Evolutionary conservation across 2,888 invertebrate species (phyloP), one percentile per base, ranked within the genome.

Genomic region (Auanema sp.): DNA sequence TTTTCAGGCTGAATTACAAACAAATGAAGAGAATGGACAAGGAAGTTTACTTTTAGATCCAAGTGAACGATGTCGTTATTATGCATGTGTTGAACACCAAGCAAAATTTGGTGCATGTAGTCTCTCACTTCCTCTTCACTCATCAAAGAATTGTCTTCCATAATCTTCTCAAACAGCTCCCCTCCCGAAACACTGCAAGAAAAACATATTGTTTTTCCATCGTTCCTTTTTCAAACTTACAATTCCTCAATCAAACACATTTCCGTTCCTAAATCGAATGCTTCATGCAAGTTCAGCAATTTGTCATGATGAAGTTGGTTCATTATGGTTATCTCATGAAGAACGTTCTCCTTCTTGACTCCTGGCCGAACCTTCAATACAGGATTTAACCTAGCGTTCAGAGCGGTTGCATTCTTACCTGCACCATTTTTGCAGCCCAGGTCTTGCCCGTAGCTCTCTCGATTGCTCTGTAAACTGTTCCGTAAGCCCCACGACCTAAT

Each of bases 241-340:
- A 86, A 83, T 79, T 86, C 86, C 21, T 85, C 81, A 56, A 86
- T 85, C 78, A 85, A 84, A 71, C 85, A 84, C 83, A 85, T 85
- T 69, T 86, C 85, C 67, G 84, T 84, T 42, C 84, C 81, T 65
- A 84, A 79, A 66, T 85, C 85, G 63, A 85, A 85, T 8, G 85
- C 85, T 60, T 85, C 85, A 63, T 85, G 85, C 8, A 85, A 80
- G 64, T 84, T 83, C 69, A 85, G 79, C 54, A 86, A 80, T 72
- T 85, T 85, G 6, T 83, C 81, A 64, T 86, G 85, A 62, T 85
- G 85, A 6, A 86, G 80, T 52, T 83, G 80, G 75, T 85, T 85
- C 85, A 86, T 85, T 58, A 86, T 83, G 56, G 84, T 84, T 60
- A 86, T 85, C 75, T 86, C 86, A 59, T 84, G 84, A 12, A 84